These are phyloP conservation scores for Sporophila hypoxantha DNA, from an alignment of 2,113 vertebrate genomes.

Conservation along the genomic window DNA sequence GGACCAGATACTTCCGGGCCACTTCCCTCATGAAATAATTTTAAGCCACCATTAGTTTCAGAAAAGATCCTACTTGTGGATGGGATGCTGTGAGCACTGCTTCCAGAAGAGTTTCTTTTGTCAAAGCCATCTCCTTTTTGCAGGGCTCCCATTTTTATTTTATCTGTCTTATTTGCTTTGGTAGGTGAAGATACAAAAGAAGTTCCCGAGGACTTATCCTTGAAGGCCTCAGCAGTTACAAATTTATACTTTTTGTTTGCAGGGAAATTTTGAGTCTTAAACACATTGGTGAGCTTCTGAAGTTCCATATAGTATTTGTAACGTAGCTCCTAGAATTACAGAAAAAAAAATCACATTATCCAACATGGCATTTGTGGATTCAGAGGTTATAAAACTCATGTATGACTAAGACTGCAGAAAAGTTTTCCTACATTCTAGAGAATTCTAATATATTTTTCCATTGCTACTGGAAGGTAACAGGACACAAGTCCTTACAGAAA, in stretches of 20 bases:
- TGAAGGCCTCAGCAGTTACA: background rate
- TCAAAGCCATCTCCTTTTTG: background rate
- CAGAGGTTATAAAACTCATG: background rate
- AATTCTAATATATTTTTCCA: background rate
- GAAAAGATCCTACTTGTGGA: background rate
- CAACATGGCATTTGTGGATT: background rate
- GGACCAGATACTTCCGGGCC: background rate
- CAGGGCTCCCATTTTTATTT: background rate
- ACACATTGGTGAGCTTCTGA: background rate
- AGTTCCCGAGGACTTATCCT: background rate
- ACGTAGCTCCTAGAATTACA: conserved; percentile 53
- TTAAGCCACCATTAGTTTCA: background rate
- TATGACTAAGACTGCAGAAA: background rate
- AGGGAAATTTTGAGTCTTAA: conserved; percentile 1
- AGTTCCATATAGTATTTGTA: conserved; percentile 44
- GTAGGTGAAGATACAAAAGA: background rate
- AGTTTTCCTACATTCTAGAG: background rate
- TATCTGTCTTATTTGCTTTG: background rate
- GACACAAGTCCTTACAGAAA: background rate
- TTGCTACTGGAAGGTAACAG: background rate
- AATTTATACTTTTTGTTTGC: conserved; percentile 6
- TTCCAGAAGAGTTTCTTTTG: background rate
- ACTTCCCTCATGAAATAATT: background rate
- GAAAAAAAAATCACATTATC: background rate
- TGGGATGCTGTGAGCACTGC: background rate